Evolutionary conservation across 2,888 invertebrate genomes (phyloP).

Genomic region (Morpho deidamia): DNA sequence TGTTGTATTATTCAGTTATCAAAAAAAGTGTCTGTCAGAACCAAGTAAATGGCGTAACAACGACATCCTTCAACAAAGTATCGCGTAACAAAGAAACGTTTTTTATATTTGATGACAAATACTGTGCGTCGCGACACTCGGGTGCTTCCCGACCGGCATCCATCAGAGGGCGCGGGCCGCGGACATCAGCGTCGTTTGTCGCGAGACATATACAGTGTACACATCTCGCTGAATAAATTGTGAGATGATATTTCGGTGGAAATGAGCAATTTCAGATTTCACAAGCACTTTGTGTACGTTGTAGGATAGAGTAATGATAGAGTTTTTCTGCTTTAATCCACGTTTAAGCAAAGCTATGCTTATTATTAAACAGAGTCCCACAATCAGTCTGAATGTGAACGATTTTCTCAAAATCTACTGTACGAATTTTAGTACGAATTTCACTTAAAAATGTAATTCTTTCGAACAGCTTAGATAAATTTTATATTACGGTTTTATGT

Average conservation of each 20-base stretch:
- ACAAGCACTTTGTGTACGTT: too few species aligned
- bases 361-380: too few species aligned
- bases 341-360: too few species aligned
- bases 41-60: neutral
- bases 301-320: too few species aligned
- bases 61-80: neutral
- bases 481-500: too few species aligned
- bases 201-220: neutral
- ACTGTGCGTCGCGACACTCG: slow-evolving; percentile 11
- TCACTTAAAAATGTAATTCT: too few species aligned
- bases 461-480: too few species aligned
- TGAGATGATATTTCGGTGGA: neutral
- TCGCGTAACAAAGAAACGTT: neutral
- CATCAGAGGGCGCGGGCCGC: slow-evolving; percentile 23
- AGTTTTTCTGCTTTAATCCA: too few species aligned
- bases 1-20: neutral
- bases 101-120: slow-evolving; percentile 10
- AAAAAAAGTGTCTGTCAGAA: neutral
- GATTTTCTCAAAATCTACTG: too few species aligned
- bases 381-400: too few species aligned
- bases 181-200: slow-evolving; percentile 27
- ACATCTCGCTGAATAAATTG: slow-evolving; percentile 3
- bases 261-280: neutral
- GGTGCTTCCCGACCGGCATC: slow-evolving; percentile 18
- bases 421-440: too few species aligned